Conservation (phyloP, 2,113 vertebrate species). For the Chascanopsetta lugubris region DNA sequence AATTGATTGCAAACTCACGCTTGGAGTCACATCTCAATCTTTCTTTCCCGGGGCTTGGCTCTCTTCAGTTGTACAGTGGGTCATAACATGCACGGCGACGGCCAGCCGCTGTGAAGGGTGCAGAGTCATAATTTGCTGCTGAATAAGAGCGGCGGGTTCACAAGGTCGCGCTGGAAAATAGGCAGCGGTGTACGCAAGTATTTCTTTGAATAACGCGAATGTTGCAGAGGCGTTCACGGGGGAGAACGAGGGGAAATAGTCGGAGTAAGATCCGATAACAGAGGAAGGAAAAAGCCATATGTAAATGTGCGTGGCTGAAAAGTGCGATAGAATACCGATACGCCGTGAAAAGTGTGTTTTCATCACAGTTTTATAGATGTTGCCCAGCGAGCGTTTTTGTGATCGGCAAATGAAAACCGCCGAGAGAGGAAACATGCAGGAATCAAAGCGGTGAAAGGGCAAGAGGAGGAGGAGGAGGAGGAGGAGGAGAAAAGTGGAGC, state of each 20-base stretch:
- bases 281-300: not conserved
- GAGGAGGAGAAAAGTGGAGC: not conserved
- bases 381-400: conserved; percentile 10
- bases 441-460: conserved; percentile 8
- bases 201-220: conserved; percentile 9
- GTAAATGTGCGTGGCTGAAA: not conserved
- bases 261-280: not conserved
- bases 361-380: not conserved
- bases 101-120: conserved; percentile 47
- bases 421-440: conserved; percentile 7
- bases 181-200: conserved; percentile 5
- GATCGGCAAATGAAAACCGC: conserved; percentile 2
- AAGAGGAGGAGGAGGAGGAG: too few species aligned
- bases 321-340: not conserved
- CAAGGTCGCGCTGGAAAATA: conserved; percentile 40
- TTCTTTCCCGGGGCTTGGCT: conserved; percentile 11
- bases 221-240: not conserved
- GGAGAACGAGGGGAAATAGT: not conserved
- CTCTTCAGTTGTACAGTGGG: conserved; percentile 34
- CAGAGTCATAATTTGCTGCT: conserved; percentile 61
- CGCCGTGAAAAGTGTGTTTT: not conserved
- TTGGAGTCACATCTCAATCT: conserved; percentile 62
- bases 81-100: conserved; percentile 36
- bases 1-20: conserved; percentile 68
- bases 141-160: conserved; percentile 33